A percentile compares a stretch with the other conserved stretches of the same genome.
Conservation (phyloP, 2,113 vertebrate species). For the Microcebus griseorufus region DNA sequence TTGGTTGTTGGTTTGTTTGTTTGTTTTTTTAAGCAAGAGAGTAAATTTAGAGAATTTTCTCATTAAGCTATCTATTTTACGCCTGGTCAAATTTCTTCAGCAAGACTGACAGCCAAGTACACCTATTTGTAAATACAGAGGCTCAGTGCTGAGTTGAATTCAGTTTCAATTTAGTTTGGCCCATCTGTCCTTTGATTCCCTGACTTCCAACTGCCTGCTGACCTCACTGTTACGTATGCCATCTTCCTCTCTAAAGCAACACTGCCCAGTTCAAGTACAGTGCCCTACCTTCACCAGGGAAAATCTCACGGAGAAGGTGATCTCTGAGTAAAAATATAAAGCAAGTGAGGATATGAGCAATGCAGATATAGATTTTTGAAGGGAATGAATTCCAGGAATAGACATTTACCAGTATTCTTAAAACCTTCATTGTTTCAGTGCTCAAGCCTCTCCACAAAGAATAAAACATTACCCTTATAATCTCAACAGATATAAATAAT, state of each 20-base stretch:
- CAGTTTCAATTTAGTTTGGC: slow-evolving; percentile 5
- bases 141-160: neutral
- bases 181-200: neutral
- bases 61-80: slow-evolving; percentile 33
- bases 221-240: neutral
- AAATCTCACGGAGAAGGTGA: neutral
- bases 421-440: neutral
- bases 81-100: slow-evolving; percentile 38
- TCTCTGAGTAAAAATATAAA: neutral
- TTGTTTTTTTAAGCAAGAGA: neutral
- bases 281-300: neutral
- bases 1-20: neutral
- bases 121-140: slow-evolving; percentile 18
- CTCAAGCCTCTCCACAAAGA: neutral
- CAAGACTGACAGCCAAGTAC: slow-evolving; percentile 35
- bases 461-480: neutral
- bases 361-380: neutral
- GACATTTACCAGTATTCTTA: neutral
- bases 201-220: neutral
- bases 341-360: neutral
- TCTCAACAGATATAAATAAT: neutral
- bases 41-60: slow-evolving; percentile 26
- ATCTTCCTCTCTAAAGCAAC: neutral
- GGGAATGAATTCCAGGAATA: neutral
- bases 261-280: neutral